Percentiles rank a stretch among this genome's conserved stretches.
These are phyloP conservation scores for Tetrao urogallus DNA, from an alignment of 2,113 vertebrate species.

Conservation along the genomic window DNA sequence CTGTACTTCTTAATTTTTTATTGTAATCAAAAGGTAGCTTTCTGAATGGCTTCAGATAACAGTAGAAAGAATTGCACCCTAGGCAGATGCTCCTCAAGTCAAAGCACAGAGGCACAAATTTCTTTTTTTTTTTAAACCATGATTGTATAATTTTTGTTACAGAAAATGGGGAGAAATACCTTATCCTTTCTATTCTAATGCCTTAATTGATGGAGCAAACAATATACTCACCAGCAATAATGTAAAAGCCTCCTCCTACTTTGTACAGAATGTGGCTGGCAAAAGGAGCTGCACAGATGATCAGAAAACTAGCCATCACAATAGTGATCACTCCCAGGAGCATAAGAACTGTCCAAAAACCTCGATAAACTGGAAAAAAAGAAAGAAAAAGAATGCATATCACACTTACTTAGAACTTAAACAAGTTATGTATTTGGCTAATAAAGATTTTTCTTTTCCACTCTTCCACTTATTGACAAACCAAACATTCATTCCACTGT, in stretches of 20 bases:
- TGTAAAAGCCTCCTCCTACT: conserved; percentile 89
- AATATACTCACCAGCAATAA: conserved; percentile 85
- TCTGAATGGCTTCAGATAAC: not conserved
- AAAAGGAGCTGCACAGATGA: conserved; percentile 96
- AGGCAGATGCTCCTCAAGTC: not conserved
- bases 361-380: conserved; percentile 88
- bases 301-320: conserved; percentile 87
- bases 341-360: conserved; percentile 96
- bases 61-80: not conserved
- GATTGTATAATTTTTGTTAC: not conserved
- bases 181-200: not conserved
- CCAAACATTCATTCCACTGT: not conserved
- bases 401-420: conserved; percentile 4
- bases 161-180: conserved; percentile 11
- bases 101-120: not conserved
- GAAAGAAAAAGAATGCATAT: not conserved
- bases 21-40: not conserved
- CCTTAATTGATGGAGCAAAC: conserved; percentile 22
- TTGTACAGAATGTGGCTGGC: conserved; percentile 91
- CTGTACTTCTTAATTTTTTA: not conserved
- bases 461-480: conserved; percentile 23
- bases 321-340: conserved; percentile 88
- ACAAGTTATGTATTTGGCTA: not conserved
- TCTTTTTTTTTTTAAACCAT: not conserved
- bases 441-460: not conserved